Base-by-base conservation (phyloP, 2,888 invertebrate genomes). In the Colletes collaris region DNA sequence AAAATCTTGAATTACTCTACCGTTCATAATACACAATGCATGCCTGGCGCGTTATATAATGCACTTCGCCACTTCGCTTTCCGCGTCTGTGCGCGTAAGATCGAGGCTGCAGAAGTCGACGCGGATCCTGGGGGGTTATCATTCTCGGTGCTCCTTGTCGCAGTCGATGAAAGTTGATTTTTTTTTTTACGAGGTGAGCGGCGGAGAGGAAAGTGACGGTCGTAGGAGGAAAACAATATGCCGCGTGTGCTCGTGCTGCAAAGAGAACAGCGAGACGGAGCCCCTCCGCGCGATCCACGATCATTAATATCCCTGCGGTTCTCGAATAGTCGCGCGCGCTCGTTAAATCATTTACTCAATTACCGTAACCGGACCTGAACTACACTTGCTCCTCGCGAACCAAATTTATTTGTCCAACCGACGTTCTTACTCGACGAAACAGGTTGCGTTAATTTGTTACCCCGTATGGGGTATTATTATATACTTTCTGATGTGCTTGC, bases 141-240 rank as follows among this genome's bases (percentile, higher is more conserved):
- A 40, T 60, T 55, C 19, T 53, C 7, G 8, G 11, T 10, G 59
- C 10, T 40, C 16, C 11, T 58, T 27, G 67, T 66, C 49, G 35
- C 44, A 1, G 13, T 49, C 59, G 55, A 50, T 46, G 78, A 81
- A 81, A 78, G 81, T 65, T 8, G 11, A 46, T 63, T 83, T 81
- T 83, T 84, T 16, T 64, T 64, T 67, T 27, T 27, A 27, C 27
- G 66, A 56, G 76, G 67, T 69, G 63, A 69, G 46, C 50, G 72
- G 37, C 62, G 46, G 72, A 63, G 81, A 73, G 83, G 83, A 83
- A 83, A 83, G 81, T 83, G 77, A 73, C 83, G 75, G 35, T 44
- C 71, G 76, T 79, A 71, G 83, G 81, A 81, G 83, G 79, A 81
- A 85, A 79, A 85, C 75, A 83, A 77, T 83, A 77, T 40, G 40